Evolutionary conservation across 2,888 invertebrate genomes (phyloP).

Genomic region (Rhopalosiphum nymphaeae): DNA sequence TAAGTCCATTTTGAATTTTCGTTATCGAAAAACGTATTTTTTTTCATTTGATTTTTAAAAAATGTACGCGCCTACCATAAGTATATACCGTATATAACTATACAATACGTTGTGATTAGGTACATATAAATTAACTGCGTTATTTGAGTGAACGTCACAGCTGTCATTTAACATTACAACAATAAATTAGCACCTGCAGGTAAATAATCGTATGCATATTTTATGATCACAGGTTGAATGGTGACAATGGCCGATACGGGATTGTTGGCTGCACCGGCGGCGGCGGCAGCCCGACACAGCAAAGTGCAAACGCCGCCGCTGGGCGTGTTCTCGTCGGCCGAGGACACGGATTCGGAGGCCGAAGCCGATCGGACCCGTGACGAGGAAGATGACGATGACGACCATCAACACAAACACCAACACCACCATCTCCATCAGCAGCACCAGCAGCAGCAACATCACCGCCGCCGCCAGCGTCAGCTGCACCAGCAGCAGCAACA

Average conservation of each 20-base stretch:
- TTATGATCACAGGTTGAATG: constrained; percentile 51
- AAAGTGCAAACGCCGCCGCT: constrained; percentile 69
- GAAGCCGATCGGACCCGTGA: constrained; percentile 68
- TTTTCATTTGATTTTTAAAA: too few relatives aligned
- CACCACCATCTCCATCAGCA: background rate
- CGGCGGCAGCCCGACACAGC: constrained; percentile 53
- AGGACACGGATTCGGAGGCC: constrained; percentile 74
- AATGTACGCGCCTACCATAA: too few relatives aligned
- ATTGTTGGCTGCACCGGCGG: constrained; percentile 65
- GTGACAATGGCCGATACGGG: constrained; percentile 65
- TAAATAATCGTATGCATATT: background rate
- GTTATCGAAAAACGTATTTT: background rate
- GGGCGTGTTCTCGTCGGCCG: constrained; percentile 76
- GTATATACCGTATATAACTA: too few relatives aligned
- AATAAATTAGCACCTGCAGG: background rate
- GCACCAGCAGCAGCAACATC: background rate
- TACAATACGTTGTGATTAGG: background rate
- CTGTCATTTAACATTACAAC: background rate
- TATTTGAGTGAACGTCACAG: background rate
- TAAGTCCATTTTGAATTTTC: background rate
- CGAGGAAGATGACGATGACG: constrained; percentile 38
- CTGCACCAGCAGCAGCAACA: constrained; percentile 11
- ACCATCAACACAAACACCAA: background rate
- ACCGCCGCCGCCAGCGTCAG: background rate
- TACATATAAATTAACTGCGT: background rate